phyloP scores from a whole-genome alignment of 2,888 invertebrate genomes.

The Podabrus alpinus region DNA sequence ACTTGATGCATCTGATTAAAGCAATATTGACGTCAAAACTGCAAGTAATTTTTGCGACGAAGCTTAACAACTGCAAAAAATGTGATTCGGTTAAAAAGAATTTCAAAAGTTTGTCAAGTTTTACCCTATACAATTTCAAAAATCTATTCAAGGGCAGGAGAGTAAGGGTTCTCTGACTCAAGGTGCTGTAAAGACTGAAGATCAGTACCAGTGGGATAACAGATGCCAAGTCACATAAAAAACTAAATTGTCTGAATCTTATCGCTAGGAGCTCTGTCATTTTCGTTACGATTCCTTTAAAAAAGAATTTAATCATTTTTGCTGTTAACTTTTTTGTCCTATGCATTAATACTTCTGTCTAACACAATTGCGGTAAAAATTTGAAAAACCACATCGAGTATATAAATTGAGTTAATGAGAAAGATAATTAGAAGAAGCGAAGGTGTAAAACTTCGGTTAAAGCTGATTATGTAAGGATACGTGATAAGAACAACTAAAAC shows the following conservation, averaged over 20 bases:
- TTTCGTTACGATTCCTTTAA: constrained; percentile 32
- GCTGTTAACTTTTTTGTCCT: neutral
- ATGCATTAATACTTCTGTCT: constrained; percentile 33
- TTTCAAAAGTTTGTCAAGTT: neutral
- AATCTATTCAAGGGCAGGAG: constrained; percentile 24
- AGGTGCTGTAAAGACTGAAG: neutral
- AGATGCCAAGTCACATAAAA: constrained; percentile 31
- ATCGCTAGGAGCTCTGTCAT: constrained; percentile 26
- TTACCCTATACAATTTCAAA: constrained; percentile 16
- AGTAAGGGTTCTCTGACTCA: neutral
- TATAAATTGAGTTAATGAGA: constrained; percentile 26
- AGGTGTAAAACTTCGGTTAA: constrained; percentile 1
- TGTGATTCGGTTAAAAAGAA: neutral
- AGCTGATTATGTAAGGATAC: constrained; percentile 32
- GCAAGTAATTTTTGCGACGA: constrained; percentile 31
- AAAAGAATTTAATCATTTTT: neutral
- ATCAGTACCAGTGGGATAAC: constrained; percentile 30
- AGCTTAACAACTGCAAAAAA: constrained; percentile 30
- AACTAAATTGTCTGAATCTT: constrained; percentile 27
- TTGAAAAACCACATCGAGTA: constrained; percentile 34
- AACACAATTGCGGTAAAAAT: constrained; percentile 37
- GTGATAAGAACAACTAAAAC: constrained; percentile 24
- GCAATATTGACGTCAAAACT: constrained; percentile 36
- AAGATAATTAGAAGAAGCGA: constrained; percentile 8
- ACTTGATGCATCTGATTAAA: constrained; percentile 33